Evolutionary conservation across 2,888 invertebrate species (phyloP), one percentile per base, ranked within the genome.

Genomic region (Pomacea canaliculata): DNA sequence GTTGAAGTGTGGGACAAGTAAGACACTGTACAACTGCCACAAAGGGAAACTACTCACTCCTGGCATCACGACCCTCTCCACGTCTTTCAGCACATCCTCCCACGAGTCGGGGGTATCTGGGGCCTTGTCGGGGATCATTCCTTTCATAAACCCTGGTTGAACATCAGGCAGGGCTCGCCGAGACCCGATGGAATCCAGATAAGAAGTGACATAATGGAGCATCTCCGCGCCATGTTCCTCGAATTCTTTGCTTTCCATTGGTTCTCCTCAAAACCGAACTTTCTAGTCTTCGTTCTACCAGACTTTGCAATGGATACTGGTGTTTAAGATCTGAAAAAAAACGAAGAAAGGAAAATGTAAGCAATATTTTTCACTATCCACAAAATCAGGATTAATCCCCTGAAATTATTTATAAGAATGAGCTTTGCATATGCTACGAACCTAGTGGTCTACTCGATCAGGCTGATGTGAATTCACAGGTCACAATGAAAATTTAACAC

Each of bases 131-230:
- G 88, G 88, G 49, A 89, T 83, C 27, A 89, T 80, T 12, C 85
- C 79, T 48, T 76, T 73, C 71, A 83, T 77, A 70, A 80, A 83
- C 16, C 83, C 83, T 5, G 81, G 78, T 51, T 76, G 62, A 19
- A 81, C 80, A 18, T 79, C 75, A n/a, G 84, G 82, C 18, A 80
- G 76, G 3, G 83, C 86, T 9, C 80, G 82, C 8, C 86, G 80
- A 12, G 83, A 82, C 13, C 85, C 79, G 48, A 86, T 84, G 68
- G 83, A 87, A 71, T 87, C 85, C 66, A 87, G 73, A 76, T 89
- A 89, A 78, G 87, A 86, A 16, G 86, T 86, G 13, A 89, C 85
- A 78, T 86, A 89, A 76, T 87, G 87, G 12, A 89, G 77, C 85
- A 89, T 86, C 76, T 88, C 85, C 70, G 83, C 85, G 7, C 89